Conservation (phyloP, 2,113 vertebrate genomes). For the Rhynchopsitta pachyrhyncha region DNA sequence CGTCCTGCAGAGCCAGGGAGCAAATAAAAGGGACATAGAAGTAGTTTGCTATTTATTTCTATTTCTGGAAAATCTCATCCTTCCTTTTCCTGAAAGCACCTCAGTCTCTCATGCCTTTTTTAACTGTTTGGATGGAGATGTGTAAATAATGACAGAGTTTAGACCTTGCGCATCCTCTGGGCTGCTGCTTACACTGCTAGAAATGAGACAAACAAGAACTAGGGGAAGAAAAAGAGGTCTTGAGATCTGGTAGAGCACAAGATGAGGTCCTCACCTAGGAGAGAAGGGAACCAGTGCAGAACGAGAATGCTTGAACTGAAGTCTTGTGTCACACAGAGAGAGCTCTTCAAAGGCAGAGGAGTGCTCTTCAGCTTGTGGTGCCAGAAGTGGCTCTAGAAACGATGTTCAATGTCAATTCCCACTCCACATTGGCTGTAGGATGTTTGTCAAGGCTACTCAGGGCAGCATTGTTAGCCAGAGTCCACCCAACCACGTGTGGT, state of each 20-base stretch:
- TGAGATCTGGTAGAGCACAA: not conserved
- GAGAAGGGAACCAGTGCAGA: not conserved
- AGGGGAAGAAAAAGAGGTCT: not conserved
- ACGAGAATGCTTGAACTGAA: not conserved
- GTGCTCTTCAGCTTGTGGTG: not conserved
- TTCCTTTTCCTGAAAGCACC: not conserved
- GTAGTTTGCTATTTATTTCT: slow-evolving; percentile 11
- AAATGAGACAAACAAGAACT: not conserved
- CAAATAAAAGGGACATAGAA: not conserved
- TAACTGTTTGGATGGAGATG: not conserved
- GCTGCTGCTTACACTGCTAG: not conserved
- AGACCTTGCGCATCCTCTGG: not conserved
- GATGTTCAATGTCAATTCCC: not conserved
- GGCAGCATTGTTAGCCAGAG: not conserved
- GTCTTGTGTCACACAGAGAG: not conserved
- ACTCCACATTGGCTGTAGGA: not conserved
- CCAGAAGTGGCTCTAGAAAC: not conserved
- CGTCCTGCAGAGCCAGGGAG: not conserved
- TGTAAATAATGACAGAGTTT: not conserved
- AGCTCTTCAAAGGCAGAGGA: not conserved
- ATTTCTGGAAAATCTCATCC: not conserved
- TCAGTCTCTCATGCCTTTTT: not conserved
- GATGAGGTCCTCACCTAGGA: not conserved
- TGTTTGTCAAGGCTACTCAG: not conserved
- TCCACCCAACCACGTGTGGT: not conserved